Conservation (phyloP, 2,888 invertebrate genomes). For the Meandrusa payeni region DNA sequence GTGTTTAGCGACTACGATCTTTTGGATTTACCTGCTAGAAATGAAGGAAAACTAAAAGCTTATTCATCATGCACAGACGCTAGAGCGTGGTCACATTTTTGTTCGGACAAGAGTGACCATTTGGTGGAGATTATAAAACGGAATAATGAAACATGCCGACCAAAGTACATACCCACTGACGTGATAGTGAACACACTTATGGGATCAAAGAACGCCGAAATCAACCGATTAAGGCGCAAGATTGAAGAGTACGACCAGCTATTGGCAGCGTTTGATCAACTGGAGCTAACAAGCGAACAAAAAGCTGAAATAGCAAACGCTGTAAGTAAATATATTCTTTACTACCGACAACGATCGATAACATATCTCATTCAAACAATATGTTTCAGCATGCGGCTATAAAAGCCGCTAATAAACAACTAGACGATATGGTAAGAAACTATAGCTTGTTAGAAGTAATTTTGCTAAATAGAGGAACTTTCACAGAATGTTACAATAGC, state of each 20-base stretch:
- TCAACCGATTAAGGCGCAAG: slow-evolving; percentile 64
- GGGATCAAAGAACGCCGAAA: slow-evolving; percentile 74
- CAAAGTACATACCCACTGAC: slow-evolving; percentile 65
- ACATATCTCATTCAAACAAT: slow-evolving; percentile 6
- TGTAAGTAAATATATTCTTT: slow-evolving; percentile 42
- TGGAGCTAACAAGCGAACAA: slow-evolving; percentile 66
- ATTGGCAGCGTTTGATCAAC: slow-evolving; percentile 61
- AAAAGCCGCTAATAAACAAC: slow-evolving; percentile 64
- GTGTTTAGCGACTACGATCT: slow-evolving; percentile 71
- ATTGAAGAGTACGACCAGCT: slow-evolving; percentile 71
- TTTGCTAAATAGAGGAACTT: too few relatives aligned
- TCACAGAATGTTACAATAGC: too few relatives aligned
- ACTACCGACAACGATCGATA: not conserved
- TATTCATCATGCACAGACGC: slow-evolving; percentile 80
- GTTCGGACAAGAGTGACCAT: slow-evolving; percentile 78
- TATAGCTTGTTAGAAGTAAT: too few relatives aligned
- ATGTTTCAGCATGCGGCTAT: slow-evolving; percentile 66
- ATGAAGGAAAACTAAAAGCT: slow-evolving; percentile 79
- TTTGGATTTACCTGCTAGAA: slow-evolving; percentile 64
- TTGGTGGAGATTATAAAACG: slow-evolving; percentile 76
- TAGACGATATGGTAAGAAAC: slow-evolving; percentile 60
- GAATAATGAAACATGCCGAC: slow-evolving; percentile 58
- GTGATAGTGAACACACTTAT: slow-evolving; percentile 69
- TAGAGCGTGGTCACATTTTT: slow-evolving; percentile 79
- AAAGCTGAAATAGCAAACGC: slow-evolving; percentile 67